Base-by-base conservation (phyloP, 2,888 invertebrate genomes). In the Stenoptilia bipunctidactyla region DNA sequence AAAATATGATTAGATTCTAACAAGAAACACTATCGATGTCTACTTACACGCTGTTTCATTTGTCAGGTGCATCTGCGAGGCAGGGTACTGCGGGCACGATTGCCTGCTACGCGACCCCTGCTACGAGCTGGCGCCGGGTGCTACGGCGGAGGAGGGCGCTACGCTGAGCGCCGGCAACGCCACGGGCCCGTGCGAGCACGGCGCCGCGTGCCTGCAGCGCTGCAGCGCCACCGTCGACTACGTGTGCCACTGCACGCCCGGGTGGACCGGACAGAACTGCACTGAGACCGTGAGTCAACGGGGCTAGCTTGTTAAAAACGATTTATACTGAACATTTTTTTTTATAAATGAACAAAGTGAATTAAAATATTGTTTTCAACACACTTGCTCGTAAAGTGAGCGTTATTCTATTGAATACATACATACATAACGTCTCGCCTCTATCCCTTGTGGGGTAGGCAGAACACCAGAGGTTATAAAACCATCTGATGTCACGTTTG, bases 61-160 rank as follows among this genome's bases (percentile, higher is more conserved):
- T 47, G 1, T n/a, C 56, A 82, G 83, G 25, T 90, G 90, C 53
- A 64, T 79, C 39, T 90, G 90, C 53, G 65, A 86, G 50, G 66
- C 71, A 27, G 87, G 88, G 34, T 86, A 86, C 59, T 94, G 94
- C 64, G 96, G 96, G 1, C 70, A 84, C 43, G 87, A 87, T 50
- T 96, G 96, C 65, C 86, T 88, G 48, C 83, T 92, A 51, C 73
- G 79, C 14, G 88, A 94, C 85, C 93, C 92, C 8, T 95, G 95
- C 68, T 70, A 61, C 56, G 14, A 53, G 33, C 15, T 13, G 41
- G 14, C 35, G 14, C 1, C 36, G 42, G 40, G 10, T 38, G 34
- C 34, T 33, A 49, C 14, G 35, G 36, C 34, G 46, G 20, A 8
- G 4, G 20, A 3, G n/a, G 8, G 38, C 14, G 13, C 8, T 15